These are phyloP conservation scores for Cataglyphis albicans DNA, from an alignment of 2,888 invertebrate species.

Conservation along the genomic window DNA sequence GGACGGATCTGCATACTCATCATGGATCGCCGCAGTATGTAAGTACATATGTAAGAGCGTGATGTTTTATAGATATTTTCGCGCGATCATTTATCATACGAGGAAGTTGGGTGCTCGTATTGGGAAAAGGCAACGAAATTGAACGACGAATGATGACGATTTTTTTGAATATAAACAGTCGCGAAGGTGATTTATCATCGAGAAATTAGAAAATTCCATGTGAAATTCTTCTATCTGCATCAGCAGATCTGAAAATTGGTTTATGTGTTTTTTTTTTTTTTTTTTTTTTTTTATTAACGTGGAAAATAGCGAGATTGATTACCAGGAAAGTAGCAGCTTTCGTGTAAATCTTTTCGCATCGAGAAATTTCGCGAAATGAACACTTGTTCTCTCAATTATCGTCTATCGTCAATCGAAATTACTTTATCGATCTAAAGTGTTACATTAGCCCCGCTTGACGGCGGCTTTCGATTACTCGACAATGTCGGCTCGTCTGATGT, in stretches of 20 bases:
- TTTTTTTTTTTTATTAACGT: background rate
- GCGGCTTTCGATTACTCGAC: conserved; percentile 83
- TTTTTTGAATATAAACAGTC: background rate
- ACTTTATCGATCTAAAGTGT: conserved; percentile 53
- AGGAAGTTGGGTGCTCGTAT: conserved; percentile 13
- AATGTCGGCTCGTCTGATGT: conserved; percentile 80
- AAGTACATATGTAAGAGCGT: conserved; percentile 67
- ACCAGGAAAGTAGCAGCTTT: conserved; percentile 32
- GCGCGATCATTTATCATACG: conserved; percentile 42
- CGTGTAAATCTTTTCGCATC: conserved; percentile 19
- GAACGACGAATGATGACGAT: background rate
- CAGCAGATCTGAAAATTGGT: background rate
- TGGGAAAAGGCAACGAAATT: conserved; percentile 4
- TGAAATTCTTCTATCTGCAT: background rate
- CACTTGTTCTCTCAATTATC: conserved; percentile 46
- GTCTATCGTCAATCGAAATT: conserved; percentile 52
- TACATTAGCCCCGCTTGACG: conserved; percentile 57
- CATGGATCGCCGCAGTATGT: conserved; percentile 75
- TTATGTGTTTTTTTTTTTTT: background rate
- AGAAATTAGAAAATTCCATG: background rate
- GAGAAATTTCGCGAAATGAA: conserved; percentile 38
- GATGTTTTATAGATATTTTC: conserved; percentile 45
- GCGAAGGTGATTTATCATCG: conserved; percentile 10
- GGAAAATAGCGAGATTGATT: background rate
- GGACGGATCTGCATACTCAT: conserved; percentile 28